Evolutionary conservation across 2,888 invertebrate species (phyloP), one percentile per base, ranked within the genome.

Genomic region (Calameuta filiformis): DNA sequence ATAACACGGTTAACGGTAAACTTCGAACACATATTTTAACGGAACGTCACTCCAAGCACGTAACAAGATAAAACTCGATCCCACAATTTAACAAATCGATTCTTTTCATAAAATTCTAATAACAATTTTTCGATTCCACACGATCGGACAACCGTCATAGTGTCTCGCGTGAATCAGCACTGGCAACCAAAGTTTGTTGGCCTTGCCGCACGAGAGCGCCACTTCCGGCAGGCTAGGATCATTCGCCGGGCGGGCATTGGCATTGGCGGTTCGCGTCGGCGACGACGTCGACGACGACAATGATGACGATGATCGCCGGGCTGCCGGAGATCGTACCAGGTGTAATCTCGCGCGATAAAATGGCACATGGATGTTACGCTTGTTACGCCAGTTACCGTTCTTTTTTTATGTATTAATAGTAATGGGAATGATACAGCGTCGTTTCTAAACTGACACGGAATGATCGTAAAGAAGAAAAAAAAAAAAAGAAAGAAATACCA

Each of bases 161-260:
- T 56, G 23, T 56, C 56, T 56, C 23, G 33, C 71, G 71, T 71
- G 71, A 71, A 71, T 71, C 71, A 71, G 71, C 76, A 76, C 78
- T 40, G 75, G 79, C 78, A 34, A 77, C 40, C 76, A 74, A 69
- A 77, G 33, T 75, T 78, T 76, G 76, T 77, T 77, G 77, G 77
- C 83, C 80, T 78, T 35, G 76, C 73, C 75, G 75, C 76, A 75
- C 76, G 76, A 23, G 35, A 77, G 75, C 31, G 37, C 40, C 37
- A 33, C n/a, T 40, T 71, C 76, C 79, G 73, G 76, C 79, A 73
- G 79, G 76, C 76, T 33, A 68, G 40, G 77, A 77, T 80, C 79
- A 76, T 77, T 73, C 73, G 56, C 69, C 73, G 69, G 77, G 78
- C 80, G 69, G 77, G 78, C 80, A 79, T 78, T 78, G 79, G 77